Conservation (phyloP, 2,888 invertebrate species). For the Volucella zonaria region DNA sequence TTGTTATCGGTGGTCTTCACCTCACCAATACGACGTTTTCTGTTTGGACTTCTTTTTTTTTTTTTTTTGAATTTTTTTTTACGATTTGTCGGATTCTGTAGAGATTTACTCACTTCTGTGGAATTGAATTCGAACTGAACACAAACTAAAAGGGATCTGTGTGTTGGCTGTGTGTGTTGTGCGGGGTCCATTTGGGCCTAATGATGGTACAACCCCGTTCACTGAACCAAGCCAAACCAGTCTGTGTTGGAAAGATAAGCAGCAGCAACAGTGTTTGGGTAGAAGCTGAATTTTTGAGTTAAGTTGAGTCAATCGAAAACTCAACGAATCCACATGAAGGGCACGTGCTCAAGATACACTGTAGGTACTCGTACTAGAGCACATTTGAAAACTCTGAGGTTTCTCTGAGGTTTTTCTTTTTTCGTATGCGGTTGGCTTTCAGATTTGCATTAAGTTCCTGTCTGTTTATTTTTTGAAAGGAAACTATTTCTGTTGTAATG, state of each 20-base stretch:
- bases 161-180: conserved; percentile 34
- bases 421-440: conserved; percentile 9
- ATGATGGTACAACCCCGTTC: conserved; percentile 58
- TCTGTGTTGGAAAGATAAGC: conserved; percentile 60
- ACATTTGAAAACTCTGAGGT: conserved; percentile 19
- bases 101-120: conserved; percentile 57
- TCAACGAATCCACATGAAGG: conserved; percentile 45
- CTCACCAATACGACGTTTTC: conserved; percentile 61
- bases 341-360: conserved; percentile 30
- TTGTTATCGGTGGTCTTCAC: conserved; percentile 74
- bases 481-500: conserved; percentile 39
- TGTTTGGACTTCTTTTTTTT: conserved; percentile 30
- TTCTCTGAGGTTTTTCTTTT: conserved; percentile 21
- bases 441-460: neutral
- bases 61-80: conserved; percentile 15
- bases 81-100: conserved; percentile 21
- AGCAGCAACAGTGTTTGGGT: conserved; percentile 14
- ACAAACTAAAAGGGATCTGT: conserved; percentile 24
- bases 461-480: conserved; percentile 8
- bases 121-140: conserved; percentile 45
- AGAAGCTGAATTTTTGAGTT: conserved; percentile 20
- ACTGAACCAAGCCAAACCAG: conserved; percentile 56
- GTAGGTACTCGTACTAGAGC: neutral
- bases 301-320: conserved; percentile 51
- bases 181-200: conserved; percentile 60